Evolutionary conservation across 2,113 vertebrate genomes (phyloP).

Genomic region (Opisthocomus hoazin): DNA sequence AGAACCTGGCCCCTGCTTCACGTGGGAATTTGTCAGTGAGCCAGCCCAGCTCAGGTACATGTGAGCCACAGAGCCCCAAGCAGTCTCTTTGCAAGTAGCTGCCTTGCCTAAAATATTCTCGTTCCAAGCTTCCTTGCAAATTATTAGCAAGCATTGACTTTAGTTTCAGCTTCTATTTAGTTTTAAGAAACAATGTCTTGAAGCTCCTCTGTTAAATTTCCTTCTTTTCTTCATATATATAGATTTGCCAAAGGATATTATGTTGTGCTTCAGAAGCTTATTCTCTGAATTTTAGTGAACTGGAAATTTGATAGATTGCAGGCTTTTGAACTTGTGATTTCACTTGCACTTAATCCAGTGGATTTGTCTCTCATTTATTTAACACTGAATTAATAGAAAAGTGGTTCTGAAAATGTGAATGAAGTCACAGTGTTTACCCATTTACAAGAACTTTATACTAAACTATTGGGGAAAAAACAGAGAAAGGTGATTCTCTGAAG

Average conservation of each 20-base stretch:
- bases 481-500: neutral
- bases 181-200: neutral
- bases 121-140: neutral
- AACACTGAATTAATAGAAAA: neutral
- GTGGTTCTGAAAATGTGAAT: neutral
- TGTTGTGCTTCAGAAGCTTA: neutral
- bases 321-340: neutral
- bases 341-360: neutral
- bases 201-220: neutral
- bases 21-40: neutral
- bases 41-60: neutral
- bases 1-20: neutral
- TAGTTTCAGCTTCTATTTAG: neutral
- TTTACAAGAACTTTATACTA: neutral
- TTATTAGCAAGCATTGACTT: neutral
- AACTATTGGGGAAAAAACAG: neutral
- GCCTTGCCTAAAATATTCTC: neutral
- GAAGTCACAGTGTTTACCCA: neutral
- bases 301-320: neutral
- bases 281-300: neutral
- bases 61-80: neutral
- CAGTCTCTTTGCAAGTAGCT: neutral
- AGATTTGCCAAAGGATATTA: neutral
- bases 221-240: neutral
- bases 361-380: neutral